Base-by-base conservation (phyloP, 2,888 invertebrate species). In the Mantis religiosa region DNA sequence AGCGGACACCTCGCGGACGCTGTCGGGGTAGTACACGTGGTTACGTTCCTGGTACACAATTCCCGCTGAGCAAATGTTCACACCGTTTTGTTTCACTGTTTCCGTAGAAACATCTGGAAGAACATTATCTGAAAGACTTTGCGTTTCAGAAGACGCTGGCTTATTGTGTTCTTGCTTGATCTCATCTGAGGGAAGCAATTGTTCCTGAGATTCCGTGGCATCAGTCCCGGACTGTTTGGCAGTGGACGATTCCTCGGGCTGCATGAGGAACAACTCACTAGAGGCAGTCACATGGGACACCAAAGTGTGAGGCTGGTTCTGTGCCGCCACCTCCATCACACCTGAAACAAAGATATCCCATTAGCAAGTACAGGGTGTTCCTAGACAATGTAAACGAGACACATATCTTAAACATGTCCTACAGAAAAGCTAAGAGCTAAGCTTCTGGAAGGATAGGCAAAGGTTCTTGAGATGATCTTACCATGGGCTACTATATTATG, bases 1-100 rank as follows among this genome's bases (percentile, higher is more conserved):
- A 83, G 90, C 82, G 6, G 86, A 83, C 14, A 88, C 85, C 41
- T 84, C 84, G 27, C 84, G 41, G 15, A 88, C 87, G 9, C 87
- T 86, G 28, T 88, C 82, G 12, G 88, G 88, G 82, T 87, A 89
- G 41, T n/a, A 83, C 15, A 20, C 30, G 20, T 54, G 1, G 71
- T 6, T 27, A 20, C 47, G 20, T 6, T 27, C 7, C 25, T 71
- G 54, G 41, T 25, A 34, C 25, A 47, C 41, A 3, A 41, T 47
- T 41, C 41, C 34, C 85, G 41, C 54, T 14, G 54, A 71, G 54
- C 20, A 71, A 71, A 54, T 54, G 20, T 15, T 54, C 1, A 71
- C 54, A 71, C 54, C 54, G 20, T 71, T 71, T 71, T 20, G 20
- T 71, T 71, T 71, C 6, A 25, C 20, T 25, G 20, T 20, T 71